Evolutionary conservation across 1,140 invertebrate species (phyloP).

Genomic region (Hermetia illucens): DNA sequence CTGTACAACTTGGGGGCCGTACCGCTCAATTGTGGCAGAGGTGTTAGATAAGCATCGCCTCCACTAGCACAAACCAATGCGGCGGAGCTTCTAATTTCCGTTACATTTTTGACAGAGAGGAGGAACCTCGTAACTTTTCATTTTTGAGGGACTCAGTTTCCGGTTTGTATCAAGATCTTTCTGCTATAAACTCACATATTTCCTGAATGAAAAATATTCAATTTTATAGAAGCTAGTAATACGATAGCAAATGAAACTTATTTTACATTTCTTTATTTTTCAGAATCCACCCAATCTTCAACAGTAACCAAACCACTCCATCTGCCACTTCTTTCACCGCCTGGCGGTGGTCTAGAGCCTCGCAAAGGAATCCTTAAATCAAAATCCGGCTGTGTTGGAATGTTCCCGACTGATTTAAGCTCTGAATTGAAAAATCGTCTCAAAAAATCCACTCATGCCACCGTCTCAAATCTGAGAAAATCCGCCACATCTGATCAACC

Average conservation of each 20-base stretch:
- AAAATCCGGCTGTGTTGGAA: constrained; percentile 24
- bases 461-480: constrained; percentile 24
- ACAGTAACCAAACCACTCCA: constrained; percentile 9
- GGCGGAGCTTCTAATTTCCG: no score
- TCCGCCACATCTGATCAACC: constrained; percentile 16
- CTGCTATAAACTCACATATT: no score
- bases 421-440: constrained; percentile 26
- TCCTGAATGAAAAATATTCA: constrained; percentile 13
- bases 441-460: constrained; percentile 23
- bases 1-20: no score
- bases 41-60: no score
- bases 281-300: constrained; percentile 6
- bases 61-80: no score
- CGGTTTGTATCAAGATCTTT: no score
- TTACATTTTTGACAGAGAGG: no score
- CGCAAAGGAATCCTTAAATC: constrained; percentile 37
- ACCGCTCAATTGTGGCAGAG: no score
- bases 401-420: constrained; percentile 24
- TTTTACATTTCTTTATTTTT: no score
- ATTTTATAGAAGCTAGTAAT: not conserved
- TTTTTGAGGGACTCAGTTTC: no score
- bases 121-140: no score
- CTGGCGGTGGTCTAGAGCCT: not conserved
- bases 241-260: no score
- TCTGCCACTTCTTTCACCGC: not conserved